phyloP scores from a whole-genome alignment of 2,797 vertebrate genomes.

The Cygnus olor region DNA sequence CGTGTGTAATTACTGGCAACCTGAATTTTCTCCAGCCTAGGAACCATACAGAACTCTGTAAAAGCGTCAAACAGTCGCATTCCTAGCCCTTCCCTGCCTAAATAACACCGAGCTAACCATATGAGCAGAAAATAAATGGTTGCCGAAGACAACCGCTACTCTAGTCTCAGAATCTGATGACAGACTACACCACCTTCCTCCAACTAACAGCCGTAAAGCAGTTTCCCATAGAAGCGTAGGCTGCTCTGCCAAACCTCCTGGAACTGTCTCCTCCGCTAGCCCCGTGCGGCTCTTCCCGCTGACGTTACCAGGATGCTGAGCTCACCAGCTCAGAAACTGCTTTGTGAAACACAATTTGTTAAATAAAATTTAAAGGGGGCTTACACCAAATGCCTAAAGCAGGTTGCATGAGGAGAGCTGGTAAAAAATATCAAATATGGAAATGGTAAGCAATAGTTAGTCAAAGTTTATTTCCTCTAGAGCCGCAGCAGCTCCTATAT shows the following conservation, averaged over 20 bases:
- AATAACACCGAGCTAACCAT: neutral
- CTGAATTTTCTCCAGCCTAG: neutral
- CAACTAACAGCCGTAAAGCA: neutral
- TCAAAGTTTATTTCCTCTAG: neutral
- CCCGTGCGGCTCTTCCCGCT: neutral
- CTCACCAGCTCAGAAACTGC: neutral
- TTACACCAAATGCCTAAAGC: neutral
- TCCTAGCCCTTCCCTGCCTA: neutral
- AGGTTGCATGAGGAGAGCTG: neutral
- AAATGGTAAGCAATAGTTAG: neutral
- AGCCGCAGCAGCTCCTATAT: neutral
- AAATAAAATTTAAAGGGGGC: neutral
- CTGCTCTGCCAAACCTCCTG: neutral
- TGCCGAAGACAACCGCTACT: neutral
- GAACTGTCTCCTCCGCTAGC: neutral
- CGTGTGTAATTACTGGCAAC: neutral
- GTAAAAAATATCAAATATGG: neutral
- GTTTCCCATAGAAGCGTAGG: neutral
- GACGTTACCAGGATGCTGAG: neutral
- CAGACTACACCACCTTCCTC: neutral
- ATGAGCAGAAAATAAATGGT: neutral
- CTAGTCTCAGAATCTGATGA: neutral
- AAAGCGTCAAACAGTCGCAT: neutral
- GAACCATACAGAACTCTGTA: neutral
- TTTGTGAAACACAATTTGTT: neutral